These are phyloP conservation scores for Rhyacophila brunnea DNA, from an alignment of 1,140 invertebrate genomes.

Conservation along the genomic window DNA sequence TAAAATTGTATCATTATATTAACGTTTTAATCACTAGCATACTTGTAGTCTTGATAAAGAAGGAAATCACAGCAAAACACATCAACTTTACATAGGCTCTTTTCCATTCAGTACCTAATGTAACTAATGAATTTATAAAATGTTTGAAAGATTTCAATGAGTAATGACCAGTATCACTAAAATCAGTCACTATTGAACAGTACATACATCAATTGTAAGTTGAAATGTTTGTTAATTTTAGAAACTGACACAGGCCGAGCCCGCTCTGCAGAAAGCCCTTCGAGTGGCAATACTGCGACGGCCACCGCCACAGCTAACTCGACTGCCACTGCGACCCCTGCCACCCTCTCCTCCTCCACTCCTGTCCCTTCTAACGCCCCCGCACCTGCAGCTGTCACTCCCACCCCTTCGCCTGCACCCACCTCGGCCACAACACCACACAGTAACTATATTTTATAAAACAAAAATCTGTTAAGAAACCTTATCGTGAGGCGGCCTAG, in stretches of 20 bases:
- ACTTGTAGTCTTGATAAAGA: no score
- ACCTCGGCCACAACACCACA: conserved; percentile 13
- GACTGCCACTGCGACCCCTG: neutral
- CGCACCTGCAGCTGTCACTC: neutral
- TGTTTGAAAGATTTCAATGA: neutral
- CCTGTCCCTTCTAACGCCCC: neutral
- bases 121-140: neutral
- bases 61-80: no score
- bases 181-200: no score
- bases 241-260: conserved; percentile 27
- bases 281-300: neutral
- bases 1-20: no score
- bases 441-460: conserved; percentile 11
- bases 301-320: neutral
- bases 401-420: neutral
- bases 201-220: no score
- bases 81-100: no score
- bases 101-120: no score
- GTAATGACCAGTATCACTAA: neutral
- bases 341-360: neutral
- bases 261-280: conserved; percentile 24
- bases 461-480: no score
- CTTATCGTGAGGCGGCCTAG: no score
- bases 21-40: no score
- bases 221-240: conserved; percentile 4